Base-by-base conservation (phyloP, 2,797 vertebrate species). In the Acipenser ruthenus region DNA sequence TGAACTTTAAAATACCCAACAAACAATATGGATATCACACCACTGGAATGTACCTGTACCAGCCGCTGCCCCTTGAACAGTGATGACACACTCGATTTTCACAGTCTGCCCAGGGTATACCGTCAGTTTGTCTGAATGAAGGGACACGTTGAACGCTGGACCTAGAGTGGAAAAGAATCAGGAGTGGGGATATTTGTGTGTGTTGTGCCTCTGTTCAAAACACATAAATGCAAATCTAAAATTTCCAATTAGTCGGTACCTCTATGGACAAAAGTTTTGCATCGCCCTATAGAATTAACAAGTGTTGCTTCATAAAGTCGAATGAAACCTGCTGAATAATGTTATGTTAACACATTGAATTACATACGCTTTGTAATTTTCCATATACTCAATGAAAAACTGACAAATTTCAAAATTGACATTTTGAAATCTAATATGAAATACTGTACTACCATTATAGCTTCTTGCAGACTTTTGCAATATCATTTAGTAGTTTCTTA, bases 91-190 rank as follows among this genome's bases (percentile, higher is more conserved):
- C 75, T 91, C 87, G 76, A 98, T 75, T 70, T 93, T 95, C 73
- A 93, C 89, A 0, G 93, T 90, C 62, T 96, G 94, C 62, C 92
- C 92, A 49, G 92, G 93, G 82, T 87, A 90, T 72, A 99, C 79
- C 0, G 80, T 93, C 0, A 74, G 86, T 37, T 75, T 85, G 78
- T 95, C 93, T 0, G 93, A 93, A 23, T 83, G 79, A 78, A 95
- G 88, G 0, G 84, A 87, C 67, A 93, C 86, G 50, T 91, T 86
- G 78, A 97, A 98, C 48, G 88, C 75, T 0, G 94, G 94, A 47
- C 86, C 90, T 91, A 76, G 50, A 55, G 53, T 10, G n/a, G 53
- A 55, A 37, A 37, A 37, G 3, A 37, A 37, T 37, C 37, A 37
- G 37, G 37, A 37, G 37, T 68, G 72, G 55, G 70, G 68, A 72